A percentile compares a stretch with the other conserved stretches of the same genome.
These are phyloP conservation scores for Melanogrammus aeglefinus DNA, from an alignment of 2,797 vertebrate species.

Conservation along the genomic window DNA sequence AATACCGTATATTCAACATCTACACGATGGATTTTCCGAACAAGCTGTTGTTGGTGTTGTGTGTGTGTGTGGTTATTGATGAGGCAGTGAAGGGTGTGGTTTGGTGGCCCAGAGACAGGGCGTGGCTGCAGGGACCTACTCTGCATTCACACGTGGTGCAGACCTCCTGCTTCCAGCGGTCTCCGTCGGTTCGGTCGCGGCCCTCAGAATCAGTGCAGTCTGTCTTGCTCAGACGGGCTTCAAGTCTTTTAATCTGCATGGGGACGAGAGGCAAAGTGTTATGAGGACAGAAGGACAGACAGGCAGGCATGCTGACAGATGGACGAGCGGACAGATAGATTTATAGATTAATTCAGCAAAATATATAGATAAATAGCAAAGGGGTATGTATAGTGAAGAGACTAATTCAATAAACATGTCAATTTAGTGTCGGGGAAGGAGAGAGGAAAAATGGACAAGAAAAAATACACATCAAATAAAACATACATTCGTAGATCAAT, in stretches of 20 bases:
- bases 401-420: too few relatives aligned
- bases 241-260: slow-evolving; percentile 91
- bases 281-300: not conserved
- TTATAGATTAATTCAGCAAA: not conserved
- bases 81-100: not conserved
- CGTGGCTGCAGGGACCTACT: slow-evolving; percentile 69
- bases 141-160: slow-evolving; percentile 90
- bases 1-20: not conserved
- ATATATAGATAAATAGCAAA: not conserved
- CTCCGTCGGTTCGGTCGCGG: slow-evolving; percentile 73
- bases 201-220: slow-evolving; percentile 85
- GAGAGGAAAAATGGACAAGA: too few relatives aligned
- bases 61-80: not conserved
- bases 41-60: too few relatives aligned
- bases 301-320: not conserved
- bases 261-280: slow-evolving; percentile 9
- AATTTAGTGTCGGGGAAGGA: too few relatives aligned
- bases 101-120: not conserved
- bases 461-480: too few relatives aligned
- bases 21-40: not conserved
- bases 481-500: not conserved
- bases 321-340: not conserved
- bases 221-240: slow-evolving; percentile 85
- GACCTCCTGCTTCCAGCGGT: slow-evolving; percentile 85
- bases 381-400: not conserved